These are phyloP conservation scores for Poeciliopsis turneri DNA, from an alignment of 2,797 vertebrate genomes.

Conservation along the genomic window DNA sequence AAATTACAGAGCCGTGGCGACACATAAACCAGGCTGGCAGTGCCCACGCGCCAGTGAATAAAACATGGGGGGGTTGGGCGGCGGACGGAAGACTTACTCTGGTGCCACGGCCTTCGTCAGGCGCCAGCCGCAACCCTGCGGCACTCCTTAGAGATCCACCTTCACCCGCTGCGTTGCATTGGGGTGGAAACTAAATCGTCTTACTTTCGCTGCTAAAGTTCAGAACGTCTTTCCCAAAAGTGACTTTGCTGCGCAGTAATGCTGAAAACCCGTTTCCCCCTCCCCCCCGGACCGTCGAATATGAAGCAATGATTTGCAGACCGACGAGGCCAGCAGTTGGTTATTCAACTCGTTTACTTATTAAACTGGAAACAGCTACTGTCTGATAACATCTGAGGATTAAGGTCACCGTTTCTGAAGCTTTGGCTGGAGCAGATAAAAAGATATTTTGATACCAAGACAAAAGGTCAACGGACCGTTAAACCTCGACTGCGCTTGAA, in stretches of 20 bases:
- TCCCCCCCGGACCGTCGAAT: not conserved
- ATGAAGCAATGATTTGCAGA: not conserved
- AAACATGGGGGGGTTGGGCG: slow-evolving; percentile 75
- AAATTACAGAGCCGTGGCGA: slow-evolving; percentile 78
- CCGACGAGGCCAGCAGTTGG: not conserved
- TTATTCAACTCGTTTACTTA: slow-evolving; percentile 2
- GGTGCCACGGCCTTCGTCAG: slow-evolving; percentile 22
- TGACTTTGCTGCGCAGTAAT: not conserved
- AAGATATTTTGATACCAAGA: not conserved
- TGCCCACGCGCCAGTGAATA: slow-evolving; percentile 79
- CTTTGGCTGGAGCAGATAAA: not conserved
- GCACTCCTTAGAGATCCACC: slow-evolving; percentile 14
- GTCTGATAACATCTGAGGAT: slow-evolving; percentile 19
- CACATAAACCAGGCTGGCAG: slow-evolving; percentile 79
- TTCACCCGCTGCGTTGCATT: slow-evolving; percentile 1
- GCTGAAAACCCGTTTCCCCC: not conserved
- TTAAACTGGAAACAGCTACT: slow-evolving; percentile 2
- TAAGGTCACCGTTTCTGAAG: not conserved
- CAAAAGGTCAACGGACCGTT: not conserved
- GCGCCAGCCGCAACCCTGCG: slow-evolving; percentile 16
- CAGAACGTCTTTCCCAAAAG: not conserved
- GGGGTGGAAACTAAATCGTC: slow-evolving; percentile 31
- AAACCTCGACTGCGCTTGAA: not conserved
- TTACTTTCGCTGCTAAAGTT: not conserved
- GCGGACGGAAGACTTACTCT: slow-evolving; percentile 26